Evolutionary conservation across 2,113 vertebrate species (phyloP), one percentile per base, ranked within the genome.

Genomic region (Myrmecophaga tridactyla): DNA sequence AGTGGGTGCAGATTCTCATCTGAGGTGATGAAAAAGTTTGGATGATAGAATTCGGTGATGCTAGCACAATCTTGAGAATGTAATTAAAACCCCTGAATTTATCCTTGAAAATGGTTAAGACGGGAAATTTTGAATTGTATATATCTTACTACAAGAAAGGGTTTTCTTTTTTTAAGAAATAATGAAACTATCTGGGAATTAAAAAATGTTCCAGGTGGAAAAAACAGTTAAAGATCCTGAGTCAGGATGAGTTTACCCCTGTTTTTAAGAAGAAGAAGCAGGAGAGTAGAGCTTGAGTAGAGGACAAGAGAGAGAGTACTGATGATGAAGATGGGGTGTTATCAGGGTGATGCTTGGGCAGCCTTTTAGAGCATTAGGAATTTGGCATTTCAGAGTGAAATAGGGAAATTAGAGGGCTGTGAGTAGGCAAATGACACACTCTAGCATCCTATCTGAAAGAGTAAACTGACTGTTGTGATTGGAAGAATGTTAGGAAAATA

Each of bases 311-410:
- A 6, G 17, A 46, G 13, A 58, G 8, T n/a, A 9, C 25, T 29
- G 27, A 25, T 12, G 23, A 4, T 1, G 6, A 31, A 15, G 10
- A 1, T 13, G 5, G n/a, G n/a, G n/a, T n/a, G n/a, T n/a, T 0
- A 7, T 7, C 46, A 7, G 34, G 7, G 0, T 4, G 17, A n/a
- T 39, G 18, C 7, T 36, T 2, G 8, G 1, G 0, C 1, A 21
- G 7, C n/a, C 29, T 29, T 63, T 21, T 43, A 13, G 65, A 67
- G 43, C 2, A 1, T 31, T 43, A 18, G 20, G 3, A 3, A 56
- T 17, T 4, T 11, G 27, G 6, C 13, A 17, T 27, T 41, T 31
- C 18, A 60, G 60, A 56, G 7, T 34, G 25, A 36, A 63, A 27
- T 34, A 63, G 17, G 12, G 20, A 34, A 2, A 15, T 7, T 2